Evolutionary conservation across 2,797 vertebrate species (phyloP), one percentile per base, ranked within the genome.

Genomic region (Syngnathus rostellatus): DNA sequence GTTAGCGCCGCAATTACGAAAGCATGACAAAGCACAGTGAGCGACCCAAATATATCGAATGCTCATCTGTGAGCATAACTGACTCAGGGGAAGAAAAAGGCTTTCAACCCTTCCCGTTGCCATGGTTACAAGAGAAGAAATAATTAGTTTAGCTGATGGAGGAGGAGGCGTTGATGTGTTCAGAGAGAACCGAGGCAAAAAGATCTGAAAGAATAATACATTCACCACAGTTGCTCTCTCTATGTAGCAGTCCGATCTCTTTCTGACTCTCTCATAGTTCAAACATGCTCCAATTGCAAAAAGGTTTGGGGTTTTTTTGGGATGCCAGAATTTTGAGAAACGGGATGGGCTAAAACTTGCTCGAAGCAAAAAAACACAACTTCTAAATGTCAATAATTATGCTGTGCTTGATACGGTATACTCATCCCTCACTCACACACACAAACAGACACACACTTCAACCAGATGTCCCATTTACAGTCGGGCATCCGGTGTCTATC

Each of bases 141-240:
- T 21, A n/a, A 41, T 23, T 21, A 12, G 9, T 41, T 21, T 8
- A 70, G 72, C 60, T 72, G 64, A 72, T 72, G 65, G 79, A 72
- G 63, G 76, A 66, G 73, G 70, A 64, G 51, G 66, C 64, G 69
- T 68, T 71, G 65, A 78, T 76, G 68, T 75, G 67, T 81, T 80
- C 68, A 69, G 63, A 74, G 73, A 68, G 71, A 78, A 72, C 50
- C 45, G 58, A 73, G 69, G 37, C 10, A 46, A 53, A 53, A 73
- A 79, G 75, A 84, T 79, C 79, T 80, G 75, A 82, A 72, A 78
- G 85, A 81, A 88, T 87, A 76, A 82, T 79, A 75, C 43, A 85
- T 82, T 60, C 67, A 78, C 64, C 68, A 67, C 60, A 64, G 63
- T 58, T 65, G 59, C 67, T 57, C 21, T 41, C 62, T 60, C 58